A percentile compares a stretch with the other conserved stretches of the same genome.
phyloP scores from a whole-genome alignment of 2,113 vertebrate species.

The Antechinus flavipes region DNA sequence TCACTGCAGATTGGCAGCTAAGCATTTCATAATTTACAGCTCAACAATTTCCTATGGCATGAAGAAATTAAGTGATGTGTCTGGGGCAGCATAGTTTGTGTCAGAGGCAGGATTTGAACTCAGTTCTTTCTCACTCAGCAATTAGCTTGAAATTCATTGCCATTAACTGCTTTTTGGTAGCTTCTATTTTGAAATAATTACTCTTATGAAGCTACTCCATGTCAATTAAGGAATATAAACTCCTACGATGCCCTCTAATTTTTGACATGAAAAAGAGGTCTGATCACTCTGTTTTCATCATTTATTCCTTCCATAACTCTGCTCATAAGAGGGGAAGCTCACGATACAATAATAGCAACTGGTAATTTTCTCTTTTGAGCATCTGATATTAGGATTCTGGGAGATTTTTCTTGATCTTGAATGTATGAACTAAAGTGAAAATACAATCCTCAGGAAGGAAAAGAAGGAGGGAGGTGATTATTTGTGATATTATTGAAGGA shows the following conservation, averaged over 20 bases:
- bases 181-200: neutral
- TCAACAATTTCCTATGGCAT: neutral
- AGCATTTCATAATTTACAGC: neutral
- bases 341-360: neutral
- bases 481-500: slow-evolving; percentile 8
- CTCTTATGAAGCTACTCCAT: neutral
- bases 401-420: neutral
- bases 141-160: neutral
- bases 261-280: neutral
- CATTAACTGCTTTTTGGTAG: neutral
- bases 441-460: neutral
- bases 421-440: neutral
- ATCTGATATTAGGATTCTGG: neutral
- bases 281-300: neutral
- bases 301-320: neutral
- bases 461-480: neutral
- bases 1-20: neutral
- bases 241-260: neutral
- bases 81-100: neutral
- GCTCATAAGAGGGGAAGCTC: neutral
- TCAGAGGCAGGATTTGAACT: neutral
- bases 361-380: neutral
- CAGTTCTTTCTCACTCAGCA: neutral
- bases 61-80: neutral
- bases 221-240: neutral